A percentile compares a stretch with the other conserved stretches of the same genome.
Evolutionary conservation across 2,113 vertebrate genomes (phyloP).

Genomic region (Strix aluco): DNA sequence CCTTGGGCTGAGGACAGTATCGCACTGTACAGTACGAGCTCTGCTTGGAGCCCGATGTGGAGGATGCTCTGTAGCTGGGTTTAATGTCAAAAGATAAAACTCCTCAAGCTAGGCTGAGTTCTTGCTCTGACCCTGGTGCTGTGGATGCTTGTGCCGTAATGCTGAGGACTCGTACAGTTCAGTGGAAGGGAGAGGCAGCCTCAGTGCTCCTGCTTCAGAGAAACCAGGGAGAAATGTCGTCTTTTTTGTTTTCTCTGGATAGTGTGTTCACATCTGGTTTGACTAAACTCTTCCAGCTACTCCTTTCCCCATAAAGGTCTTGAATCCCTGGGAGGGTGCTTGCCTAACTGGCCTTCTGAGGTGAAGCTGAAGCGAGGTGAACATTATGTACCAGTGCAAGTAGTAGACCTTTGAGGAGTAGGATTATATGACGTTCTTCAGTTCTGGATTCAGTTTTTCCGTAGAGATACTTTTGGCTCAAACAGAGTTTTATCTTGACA

Average conservation of each 20-base stretch:
- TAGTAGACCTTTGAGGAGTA: not conserved
- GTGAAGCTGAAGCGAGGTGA: constrained; percentile 70
- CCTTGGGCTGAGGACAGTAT: not conserved
- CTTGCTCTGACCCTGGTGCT: not conserved
- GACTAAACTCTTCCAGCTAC: constrained; percentile 45
- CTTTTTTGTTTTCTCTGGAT: constrained; percentile 28
- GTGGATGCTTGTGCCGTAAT: not conserved
- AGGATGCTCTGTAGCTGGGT: not conserved
- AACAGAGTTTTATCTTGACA: constrained; percentile 19
- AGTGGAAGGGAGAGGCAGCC: not conserved
- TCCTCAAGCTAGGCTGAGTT: not conserved
- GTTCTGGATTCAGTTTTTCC: constrained; percentile 32
- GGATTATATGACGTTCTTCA: not conserved
- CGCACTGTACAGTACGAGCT: fast-evolving
- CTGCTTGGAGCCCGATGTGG: not conserved
- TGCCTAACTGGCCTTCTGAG: constrained; percentile 60
- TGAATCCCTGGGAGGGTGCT: constrained; percentile 60
- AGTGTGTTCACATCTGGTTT: constrained; percentile 70
- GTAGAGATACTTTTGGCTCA: not conserved
- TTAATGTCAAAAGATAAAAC: not conserved
- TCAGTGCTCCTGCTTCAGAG: not conserved
- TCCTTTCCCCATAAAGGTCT: constrained; percentile 65
- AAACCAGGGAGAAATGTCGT: not conserved
- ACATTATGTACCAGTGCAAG: constrained; percentile 54
- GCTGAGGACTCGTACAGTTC: not conserved